Conservation (phyloP, 2,797 vertebrate genomes). For the Pangasius krempfi region DNA sequence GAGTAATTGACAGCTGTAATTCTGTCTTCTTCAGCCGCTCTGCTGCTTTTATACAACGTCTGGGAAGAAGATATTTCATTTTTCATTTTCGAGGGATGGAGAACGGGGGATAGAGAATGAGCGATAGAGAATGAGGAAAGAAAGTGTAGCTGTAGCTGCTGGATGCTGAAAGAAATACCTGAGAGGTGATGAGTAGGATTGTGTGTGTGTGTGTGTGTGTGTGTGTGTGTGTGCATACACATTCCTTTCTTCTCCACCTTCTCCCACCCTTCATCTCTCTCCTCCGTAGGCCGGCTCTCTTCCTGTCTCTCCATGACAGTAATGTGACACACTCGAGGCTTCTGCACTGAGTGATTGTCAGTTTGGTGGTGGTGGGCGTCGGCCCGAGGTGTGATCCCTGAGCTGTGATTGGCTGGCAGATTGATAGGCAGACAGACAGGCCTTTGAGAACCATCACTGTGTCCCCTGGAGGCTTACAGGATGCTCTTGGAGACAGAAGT, state of each 20-base stretch:
- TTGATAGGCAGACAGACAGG: slow-evolving; percentile 49
- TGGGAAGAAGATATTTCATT: slow-evolving; percentile 11
- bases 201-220: slow-evolving; percentile 39
- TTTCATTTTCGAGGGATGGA: not conserved
- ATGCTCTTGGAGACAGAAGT: slow-evolving; percentile 17
- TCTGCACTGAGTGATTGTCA: slow-evolving; percentile 76
- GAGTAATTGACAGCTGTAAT: not conserved
- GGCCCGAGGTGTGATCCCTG: slow-evolving; percentile 67
- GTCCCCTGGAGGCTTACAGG: slow-evolving; percentile 39
- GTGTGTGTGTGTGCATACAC: slow-evolving; percentile 38
- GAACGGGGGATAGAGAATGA: not conserved
- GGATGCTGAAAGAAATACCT: slow-evolving; percentile 48
- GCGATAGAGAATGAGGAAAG: not conserved
- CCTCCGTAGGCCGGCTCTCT: slow-evolving; percentile 24
- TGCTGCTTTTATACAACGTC: not conserved
- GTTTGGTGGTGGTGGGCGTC: slow-evolving; percentile 71
- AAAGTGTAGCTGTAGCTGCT: slow-evolving; percentile 5
- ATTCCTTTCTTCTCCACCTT: slow-evolving; percentile 50
- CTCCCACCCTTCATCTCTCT: slow-evolving; percentile 52
- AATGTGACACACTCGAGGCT: slow-evolving; percentile 77
- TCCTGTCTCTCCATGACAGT: slow-evolving; percentile 70
- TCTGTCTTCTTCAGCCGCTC: not conserved
- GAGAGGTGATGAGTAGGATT: slow-evolving; percentile 9
- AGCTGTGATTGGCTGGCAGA: slow-evolving; percentile 68
- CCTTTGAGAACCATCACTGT: slow-evolving; percentile 65